These are phyloP conservation scores for Dallia pectoralis DNA, from an alignment of 2,797 vertebrate genomes.

Conservation along the genomic window DNA sequence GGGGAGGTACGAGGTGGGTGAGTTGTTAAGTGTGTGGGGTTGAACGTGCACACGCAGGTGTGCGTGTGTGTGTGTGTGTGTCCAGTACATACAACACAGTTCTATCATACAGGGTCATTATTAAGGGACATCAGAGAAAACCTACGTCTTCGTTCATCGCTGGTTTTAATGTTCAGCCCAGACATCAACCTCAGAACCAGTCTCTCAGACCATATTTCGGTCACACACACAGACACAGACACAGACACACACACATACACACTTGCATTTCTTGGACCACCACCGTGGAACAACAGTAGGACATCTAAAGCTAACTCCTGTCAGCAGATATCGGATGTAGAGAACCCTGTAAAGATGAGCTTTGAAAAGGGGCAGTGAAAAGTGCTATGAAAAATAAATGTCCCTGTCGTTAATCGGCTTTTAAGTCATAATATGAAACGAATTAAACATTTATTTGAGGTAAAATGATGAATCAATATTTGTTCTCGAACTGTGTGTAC, in stretches of 20 bases:
- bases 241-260: constrained; percentile 15
- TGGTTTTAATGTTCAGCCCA: constrained; percentile 72
- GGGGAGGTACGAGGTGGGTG: constrained; percentile 27
- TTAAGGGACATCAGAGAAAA: constrained; percentile 73
- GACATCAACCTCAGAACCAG: constrained; percentile 55
- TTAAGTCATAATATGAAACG: too few species aligned
- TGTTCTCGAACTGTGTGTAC: too few species aligned
- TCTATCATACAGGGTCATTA: constrained; percentile 69
- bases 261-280: constrained; percentile 25
- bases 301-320: constrained; percentile 40
- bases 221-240: constrained; percentile 17
- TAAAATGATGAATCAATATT: too few species aligned
- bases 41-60: constrained; percentile 1
- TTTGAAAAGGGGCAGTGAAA: too few species aligned
- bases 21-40: constrained; percentile 15
- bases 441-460: too few species aligned
- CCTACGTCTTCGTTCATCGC: constrained; percentile 71
- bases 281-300: constrained; percentile 29
- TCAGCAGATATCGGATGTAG: constrained; percentile 48
- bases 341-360: constrained; percentile 40
- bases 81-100: constrained; percentile 50
- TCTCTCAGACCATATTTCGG: constrained; percentile 17
- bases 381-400: too few species aligned
- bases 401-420: too few species aligned
- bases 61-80: constrained; percentile 15